These are phyloP conservation scores for Enhydra lutris DNA, from an alignment of 2,113 vertebrate genomes.

Conservation along the genomic window DNA sequence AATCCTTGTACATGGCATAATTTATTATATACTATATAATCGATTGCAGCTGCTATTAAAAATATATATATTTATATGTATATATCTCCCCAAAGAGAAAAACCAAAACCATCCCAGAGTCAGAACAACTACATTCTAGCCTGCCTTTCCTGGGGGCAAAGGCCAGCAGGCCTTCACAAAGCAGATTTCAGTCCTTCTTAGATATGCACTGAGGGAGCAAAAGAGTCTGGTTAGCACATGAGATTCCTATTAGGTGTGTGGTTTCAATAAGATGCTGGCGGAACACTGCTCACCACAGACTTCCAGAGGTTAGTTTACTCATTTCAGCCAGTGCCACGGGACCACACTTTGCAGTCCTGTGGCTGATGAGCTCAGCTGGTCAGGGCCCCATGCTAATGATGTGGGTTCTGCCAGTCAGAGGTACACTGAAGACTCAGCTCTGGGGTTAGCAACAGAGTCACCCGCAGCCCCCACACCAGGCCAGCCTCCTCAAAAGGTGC, in stretches of 20 bases:
- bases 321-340: not conserved
- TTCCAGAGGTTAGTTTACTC: not conserved
- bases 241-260: not conserved
- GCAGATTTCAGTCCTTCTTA: not conserved
- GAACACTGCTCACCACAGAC: not conserved
- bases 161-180: not conserved
- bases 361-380: not conserved
- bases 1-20: not conserved
- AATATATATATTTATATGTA: not conserved
- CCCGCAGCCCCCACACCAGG: not conserved
- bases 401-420: not conserved
- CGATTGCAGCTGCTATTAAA: not conserved
- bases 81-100: not conserved
- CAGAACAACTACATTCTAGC: not conserved
- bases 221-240: not conserved
- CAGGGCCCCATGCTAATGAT: not conserved
- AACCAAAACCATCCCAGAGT: not conserved
- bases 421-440: not conserved
- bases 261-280: not conserved
- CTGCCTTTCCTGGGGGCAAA: not conserved
- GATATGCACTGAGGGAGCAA: fast-evolving
- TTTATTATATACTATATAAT: not conserved
- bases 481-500: not conserved
- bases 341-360: not conserved
- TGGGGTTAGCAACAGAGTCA: not conserved